These are phyloP conservation scores for Cantharis rustica DNA, from an alignment of 2,888 invertebrate species.

Conservation along the genomic window DNA sequence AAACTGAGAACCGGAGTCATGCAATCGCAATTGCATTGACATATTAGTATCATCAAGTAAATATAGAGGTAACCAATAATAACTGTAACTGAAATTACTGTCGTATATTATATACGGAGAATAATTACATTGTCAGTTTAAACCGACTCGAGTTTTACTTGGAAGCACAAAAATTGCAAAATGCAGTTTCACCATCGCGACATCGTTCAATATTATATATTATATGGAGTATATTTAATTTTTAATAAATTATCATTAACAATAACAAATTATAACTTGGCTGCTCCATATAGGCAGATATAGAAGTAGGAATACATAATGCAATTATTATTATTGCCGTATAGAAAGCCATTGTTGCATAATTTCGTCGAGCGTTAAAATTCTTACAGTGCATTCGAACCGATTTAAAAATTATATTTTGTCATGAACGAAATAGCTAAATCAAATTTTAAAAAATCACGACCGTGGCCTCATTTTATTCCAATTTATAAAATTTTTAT, in stretches of 20 bases:
- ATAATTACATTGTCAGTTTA: constrained; percentile 14
- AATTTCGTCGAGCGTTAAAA: constrained; percentile 2
- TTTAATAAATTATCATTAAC: not conserved
- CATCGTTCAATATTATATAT: not conserved
- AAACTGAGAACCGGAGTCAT: constrained; percentile 18
- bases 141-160: constrained; percentile 14
- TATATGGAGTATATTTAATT: not conserved
- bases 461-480: constrained; percentile 24
- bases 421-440: constrained; percentile 11
- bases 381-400: constrained; percentile 10
- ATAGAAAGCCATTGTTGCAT: constrained; percentile 20
- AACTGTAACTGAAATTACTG: constrained; percentile 28
- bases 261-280: not conserved
- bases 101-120: constrained; percentile 3
- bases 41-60: constrained; percentile 16
- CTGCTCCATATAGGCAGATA: not conserved
- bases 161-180: constrained; percentile 8
- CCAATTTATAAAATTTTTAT: not conserved
- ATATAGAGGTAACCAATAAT: constrained; percentile 24
- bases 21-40: constrained; percentile 24
- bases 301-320: not conserved
- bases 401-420: constrained; percentile 13
- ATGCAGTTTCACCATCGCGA: constrained; percentile 3
- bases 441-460: constrained; percentile 12
- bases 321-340: constrained; percentile 10